A percentile compares a stretch with the other conserved stretches of the same genome.
Evolutionary conservation across 1,140 invertebrate genomes (phyloP).

Genomic region (Ostrea denselamellosa): DNA sequence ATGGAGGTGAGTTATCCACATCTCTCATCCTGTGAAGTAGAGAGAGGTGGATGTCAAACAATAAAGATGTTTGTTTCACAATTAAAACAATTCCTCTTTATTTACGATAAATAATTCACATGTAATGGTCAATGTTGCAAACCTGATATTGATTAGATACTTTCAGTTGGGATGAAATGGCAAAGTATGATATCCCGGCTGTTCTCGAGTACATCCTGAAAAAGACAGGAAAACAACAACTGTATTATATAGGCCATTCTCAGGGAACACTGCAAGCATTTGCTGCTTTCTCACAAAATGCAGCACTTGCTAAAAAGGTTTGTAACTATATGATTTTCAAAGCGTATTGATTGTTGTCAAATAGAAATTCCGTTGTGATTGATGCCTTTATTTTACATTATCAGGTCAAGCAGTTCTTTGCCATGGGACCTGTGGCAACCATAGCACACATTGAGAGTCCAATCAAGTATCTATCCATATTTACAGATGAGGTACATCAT

Average conservation of each 20-base stretch:
- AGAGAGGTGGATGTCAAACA: too few relatives aligned
- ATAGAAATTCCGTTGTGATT: too few relatives aligned
- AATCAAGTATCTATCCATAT: constrained; percentile 50
- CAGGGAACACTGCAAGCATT: constrained; percentile 83
- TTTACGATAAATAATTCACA: too few relatives aligned
- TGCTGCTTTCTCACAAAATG: constrained; percentile 72
- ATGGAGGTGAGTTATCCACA: too few relatives aligned
- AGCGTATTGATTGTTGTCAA: too few relatives aligned
- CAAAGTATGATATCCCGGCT: constrained; percentile 85
- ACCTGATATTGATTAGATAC: neutral
- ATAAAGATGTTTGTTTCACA: too few relatives aligned
- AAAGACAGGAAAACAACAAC: constrained; percentile 79
- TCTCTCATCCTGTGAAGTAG: too few relatives aligned
- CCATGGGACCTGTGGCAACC: constrained; percentile 88
- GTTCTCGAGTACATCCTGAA: constrained; percentile 84
- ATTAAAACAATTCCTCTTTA: too few relatives aligned
- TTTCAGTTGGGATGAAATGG: constrained; percentile 88
- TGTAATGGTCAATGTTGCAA: neutral
- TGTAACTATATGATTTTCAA: neutral
- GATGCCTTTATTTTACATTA: constrained; percentile 17
- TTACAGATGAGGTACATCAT: constrained; percentile 49
- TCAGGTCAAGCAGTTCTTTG: constrained; percentile 78
- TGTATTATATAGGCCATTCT: constrained; percentile 87
- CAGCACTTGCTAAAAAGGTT: constrained; percentile 65
- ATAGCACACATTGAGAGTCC: constrained; percentile 86